These are phyloP conservation scores for Athalia circularis DNA, from an alignment of 2,888 invertebrate genomes.

Conservation along the genomic window DNA sequence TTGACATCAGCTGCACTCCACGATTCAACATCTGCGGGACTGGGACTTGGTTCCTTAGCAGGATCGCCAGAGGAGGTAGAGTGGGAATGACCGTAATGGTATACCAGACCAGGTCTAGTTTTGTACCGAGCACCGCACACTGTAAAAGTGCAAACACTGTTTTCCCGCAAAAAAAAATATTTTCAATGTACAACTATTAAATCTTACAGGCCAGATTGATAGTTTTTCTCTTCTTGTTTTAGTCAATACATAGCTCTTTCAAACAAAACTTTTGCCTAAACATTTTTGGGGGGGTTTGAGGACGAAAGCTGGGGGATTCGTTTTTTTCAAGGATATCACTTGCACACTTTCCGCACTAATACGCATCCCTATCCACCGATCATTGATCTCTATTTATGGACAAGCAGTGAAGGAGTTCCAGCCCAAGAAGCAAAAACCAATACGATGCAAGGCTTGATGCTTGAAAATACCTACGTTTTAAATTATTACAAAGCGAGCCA, in stretches of 20 bases:
- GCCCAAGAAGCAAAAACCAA: slow-evolving; percentile 74
- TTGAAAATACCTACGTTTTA: slow-evolving; percentile 72
- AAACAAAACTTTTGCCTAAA: neutral
- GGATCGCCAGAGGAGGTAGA: slow-evolving; percentile 75
- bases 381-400: slow-evolving; percentile 63
- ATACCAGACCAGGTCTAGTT: slow-evolving; percentile 95
- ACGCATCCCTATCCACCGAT: slow-evolving; percentile 65
- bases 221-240: slow-evolving; percentile 58
- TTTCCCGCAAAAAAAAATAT: slow-evolving; percentile 70
- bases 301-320: slow-evolving; percentile 55
- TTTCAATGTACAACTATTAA: slow-evolving; percentile 63
- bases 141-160: slow-evolving; percentile 78
- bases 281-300: slow-evolving; percentile 38
- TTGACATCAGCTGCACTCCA: slow-evolving; percentile 73
- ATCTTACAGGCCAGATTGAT: slow-evolving; percentile 59
- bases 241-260: neutral
- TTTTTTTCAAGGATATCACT: slow-evolving; percentile 65
- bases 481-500: slow-evolving; percentile 73
- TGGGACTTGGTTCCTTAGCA: slow-evolving; percentile 75
- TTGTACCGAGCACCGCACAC: slow-evolving; percentile 98
- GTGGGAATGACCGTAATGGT: slow-evolving; percentile 96
- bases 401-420: slow-evolving; percentile 74
- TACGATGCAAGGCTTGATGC: slow-evolving; percentile 74
- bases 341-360: slow-evolving; percentile 72
- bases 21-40: slow-evolving; percentile 74